These are phyloP conservation scores for Nicator chloris DNA, from an alignment of 2,113 vertebrate genomes.

Conservation along the genomic window DNA sequence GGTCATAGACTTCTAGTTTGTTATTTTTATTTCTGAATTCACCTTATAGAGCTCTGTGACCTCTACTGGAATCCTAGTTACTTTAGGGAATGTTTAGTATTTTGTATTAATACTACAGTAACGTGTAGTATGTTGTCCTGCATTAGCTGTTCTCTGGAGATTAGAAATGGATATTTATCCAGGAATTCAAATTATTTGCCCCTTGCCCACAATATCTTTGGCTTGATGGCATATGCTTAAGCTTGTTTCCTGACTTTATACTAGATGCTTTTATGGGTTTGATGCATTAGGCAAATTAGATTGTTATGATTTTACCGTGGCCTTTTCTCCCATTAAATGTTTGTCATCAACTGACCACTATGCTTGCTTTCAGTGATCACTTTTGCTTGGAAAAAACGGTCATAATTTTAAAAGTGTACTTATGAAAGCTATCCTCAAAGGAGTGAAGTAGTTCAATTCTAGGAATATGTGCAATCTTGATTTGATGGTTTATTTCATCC, in stretches of 20 bases:
- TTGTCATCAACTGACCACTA: background rate
- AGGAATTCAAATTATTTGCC: background rate
- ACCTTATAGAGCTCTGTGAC: background rate
- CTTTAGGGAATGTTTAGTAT: background rate
- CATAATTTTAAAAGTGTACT: background rate
- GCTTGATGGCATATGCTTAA: background rate
- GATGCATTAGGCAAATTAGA: background rate
- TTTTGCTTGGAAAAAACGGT: background rate
- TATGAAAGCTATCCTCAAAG: background rate
- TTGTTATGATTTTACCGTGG: background rate
- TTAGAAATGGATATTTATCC: background rate
- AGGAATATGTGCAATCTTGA: background rate
- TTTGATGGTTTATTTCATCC: background rate
- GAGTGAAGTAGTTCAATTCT: background rate
- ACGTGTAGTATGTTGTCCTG: background rate
- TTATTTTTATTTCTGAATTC: background rate
- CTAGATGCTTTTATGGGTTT: background rate
- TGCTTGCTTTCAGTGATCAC: background rate
- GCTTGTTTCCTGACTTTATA: background rate
- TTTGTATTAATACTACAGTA: background rate
- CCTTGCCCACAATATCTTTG: background rate
- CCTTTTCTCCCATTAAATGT: background rate
- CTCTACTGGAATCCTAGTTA: background rate
- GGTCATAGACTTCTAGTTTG: background rate
- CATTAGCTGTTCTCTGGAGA: rapidly evolving